Percentiles rank a stretch among this genome's conserved stretches.
These are phyloP conservation scores for Macrotrachela quadricornifera DNA, from an alignment of 1,140 invertebrate species.

Conservation along the genomic window DNA sequence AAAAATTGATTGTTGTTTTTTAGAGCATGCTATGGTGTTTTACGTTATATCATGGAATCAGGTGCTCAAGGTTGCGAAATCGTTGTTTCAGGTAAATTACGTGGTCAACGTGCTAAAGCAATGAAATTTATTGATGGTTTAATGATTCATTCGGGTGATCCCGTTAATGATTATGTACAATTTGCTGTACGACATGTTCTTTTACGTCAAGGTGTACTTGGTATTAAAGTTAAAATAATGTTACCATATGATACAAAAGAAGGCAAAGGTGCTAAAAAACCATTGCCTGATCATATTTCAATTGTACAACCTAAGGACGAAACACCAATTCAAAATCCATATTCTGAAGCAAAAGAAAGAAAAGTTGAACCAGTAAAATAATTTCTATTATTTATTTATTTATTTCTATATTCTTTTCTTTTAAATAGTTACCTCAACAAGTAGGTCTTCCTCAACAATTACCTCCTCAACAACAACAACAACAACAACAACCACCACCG, in stretches of 20 bases:
- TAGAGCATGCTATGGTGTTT: constrained; percentile 91
- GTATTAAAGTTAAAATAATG: constrained; percentile 99
- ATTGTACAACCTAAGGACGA: constrained; percentile 74
- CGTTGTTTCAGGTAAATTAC: constrained; percentile 90
- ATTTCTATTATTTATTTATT: no score
- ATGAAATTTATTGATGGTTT: constrained; percentile 99
- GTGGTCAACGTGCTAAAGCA: constrained; percentile 97
- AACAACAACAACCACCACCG: no score
- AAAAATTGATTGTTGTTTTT: constrained; percentile 8
- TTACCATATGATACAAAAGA: constrained; percentile 86
- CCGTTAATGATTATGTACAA: constrained; percentile 95
- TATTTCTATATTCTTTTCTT: no score
- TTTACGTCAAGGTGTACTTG: constrained; percentile 66
- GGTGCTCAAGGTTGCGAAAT: constrained; percentile 88
- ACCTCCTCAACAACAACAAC: no score
- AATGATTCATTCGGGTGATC: constrained; percentile 99
- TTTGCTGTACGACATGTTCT: constrained; percentile 89
- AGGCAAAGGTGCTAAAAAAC: constrained; percentile 77
- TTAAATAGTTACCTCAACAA: no score
- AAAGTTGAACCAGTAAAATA: no score
- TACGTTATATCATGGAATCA: constrained; percentile 98
- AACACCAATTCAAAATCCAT: constrained; percentile 18
- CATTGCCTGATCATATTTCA: constrained; percentile 81
- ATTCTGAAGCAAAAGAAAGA: constrained; percentile 16
- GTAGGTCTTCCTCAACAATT: no score